Conservation (phyloP, 2,113 vertebrate species). For the Grallaria varia region DNA sequence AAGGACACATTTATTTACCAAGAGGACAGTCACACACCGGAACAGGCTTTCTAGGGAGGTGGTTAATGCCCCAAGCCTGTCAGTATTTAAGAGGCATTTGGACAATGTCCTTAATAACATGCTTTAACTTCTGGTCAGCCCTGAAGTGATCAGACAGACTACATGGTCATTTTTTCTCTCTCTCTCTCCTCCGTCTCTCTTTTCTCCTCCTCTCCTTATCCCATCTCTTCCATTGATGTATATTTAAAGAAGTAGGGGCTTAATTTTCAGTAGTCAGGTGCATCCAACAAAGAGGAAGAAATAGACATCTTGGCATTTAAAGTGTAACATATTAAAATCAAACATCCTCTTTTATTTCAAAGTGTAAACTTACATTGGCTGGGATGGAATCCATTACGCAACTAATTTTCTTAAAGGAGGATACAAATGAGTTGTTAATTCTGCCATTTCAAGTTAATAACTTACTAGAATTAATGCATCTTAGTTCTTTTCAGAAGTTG, state of each 20-base stretch:
- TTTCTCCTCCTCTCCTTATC: background rate
- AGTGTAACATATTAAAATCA: background rate
- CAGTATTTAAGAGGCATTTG: background rate
- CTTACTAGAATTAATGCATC: background rate
- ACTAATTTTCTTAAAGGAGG: background rate
- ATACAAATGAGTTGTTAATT: background rate
- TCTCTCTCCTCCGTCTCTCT: no score
- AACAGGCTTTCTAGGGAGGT: background rate
- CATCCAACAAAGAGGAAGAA: background rate
- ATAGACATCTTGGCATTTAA: background rate
- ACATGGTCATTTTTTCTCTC: no score
- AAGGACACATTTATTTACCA: background rate
- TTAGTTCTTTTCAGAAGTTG: background rate
- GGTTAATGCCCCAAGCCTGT: rapidly evolving
- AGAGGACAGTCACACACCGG: background rate
- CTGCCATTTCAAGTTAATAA: background rate
- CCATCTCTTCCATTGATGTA: background rate
- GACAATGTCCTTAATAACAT: background rate
- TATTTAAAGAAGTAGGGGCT: background rate
- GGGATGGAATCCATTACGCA: background rate
- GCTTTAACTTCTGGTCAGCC: background rate
- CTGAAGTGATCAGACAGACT: background rate
- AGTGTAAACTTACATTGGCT: background rate
- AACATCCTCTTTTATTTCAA: background rate
- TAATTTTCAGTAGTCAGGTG: background rate